phyloP scores from a whole-genome alignment of 2,888 invertebrate species.

The Nezara viridula region DNA sequence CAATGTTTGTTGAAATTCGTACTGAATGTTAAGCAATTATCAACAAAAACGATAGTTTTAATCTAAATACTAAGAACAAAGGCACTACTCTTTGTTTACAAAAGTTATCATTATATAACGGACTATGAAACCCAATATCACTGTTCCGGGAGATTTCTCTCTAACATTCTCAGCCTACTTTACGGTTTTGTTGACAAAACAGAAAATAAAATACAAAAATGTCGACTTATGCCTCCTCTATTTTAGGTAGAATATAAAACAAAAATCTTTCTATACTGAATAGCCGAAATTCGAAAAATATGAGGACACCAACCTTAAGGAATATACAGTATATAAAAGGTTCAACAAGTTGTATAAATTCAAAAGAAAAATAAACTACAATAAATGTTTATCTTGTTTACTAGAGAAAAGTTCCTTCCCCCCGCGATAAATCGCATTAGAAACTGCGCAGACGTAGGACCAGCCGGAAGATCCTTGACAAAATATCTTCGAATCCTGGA shows the following conservation, averaged over 20 bases:
- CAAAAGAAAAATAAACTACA: background rate
- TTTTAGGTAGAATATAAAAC: background rate
- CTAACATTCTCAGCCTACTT: too few relatives aligned
- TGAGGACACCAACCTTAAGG: background rate
- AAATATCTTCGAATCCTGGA: background rate
- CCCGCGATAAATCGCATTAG: background rate
- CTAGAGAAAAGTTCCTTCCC: background rate
- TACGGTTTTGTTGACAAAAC: too few relatives aligned
- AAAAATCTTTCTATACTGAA: background rate
- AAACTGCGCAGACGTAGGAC: background rate
- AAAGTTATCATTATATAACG: too few relatives aligned
- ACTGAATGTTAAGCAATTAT: background rate
- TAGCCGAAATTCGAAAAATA: background rate
- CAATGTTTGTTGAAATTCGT: background rate
- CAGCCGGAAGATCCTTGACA: constrained; percentile 17
- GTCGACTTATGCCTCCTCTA: background rate
- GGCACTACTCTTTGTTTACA: background rate
- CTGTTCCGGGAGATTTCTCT: too few relatives aligned
- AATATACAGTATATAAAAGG: background rate
- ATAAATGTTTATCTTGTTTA: background rate
- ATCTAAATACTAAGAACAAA: background rate
- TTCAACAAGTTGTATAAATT: background rate
- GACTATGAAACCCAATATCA: too few relatives aligned
- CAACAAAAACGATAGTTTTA: background rate
- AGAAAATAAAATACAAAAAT: background rate